Evolutionary conservation across 2,888 invertebrate species (phyloP).

Genomic region (Lasioglossum malachurum): DNA sequence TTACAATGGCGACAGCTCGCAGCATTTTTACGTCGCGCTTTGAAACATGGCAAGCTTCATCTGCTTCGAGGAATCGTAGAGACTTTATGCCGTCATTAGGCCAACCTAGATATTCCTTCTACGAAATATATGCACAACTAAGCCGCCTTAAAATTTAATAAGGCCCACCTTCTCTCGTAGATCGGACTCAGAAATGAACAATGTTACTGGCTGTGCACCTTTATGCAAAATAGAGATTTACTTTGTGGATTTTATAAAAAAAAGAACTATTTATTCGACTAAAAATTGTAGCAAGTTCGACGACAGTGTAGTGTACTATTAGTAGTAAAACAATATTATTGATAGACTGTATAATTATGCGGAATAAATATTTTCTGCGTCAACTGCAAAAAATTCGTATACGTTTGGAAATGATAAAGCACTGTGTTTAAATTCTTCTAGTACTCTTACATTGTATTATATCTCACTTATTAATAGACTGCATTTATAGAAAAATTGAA

Average conservation of each 20-base stretch:
- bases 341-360: neutral
- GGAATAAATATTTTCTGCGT: no score
- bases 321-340: neutral
- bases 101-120: neutral
- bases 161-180: neutral
- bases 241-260: neutral
- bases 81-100: slow-evolving; percentile 20
- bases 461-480: no score
- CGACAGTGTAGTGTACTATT: no score
- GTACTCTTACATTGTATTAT: no score
- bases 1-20: neutral
- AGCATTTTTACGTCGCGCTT: slow-evolving; percentile 19
- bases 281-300: neutral
- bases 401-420: no score
- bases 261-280: neutral
- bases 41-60: slow-evolving; percentile 22
- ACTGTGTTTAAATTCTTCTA: no score
- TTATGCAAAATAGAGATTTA: neutral
- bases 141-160: neutral
- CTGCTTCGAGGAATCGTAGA: slow-evolving; percentile 17
- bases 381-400: no score
- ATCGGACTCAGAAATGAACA: neutral
- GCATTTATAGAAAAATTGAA: no score
- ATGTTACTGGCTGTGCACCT: neutral
- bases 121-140: neutral